These are phyloP conservation scores for Drosophila pallidifrons DNA, from an alignment of 1,140 invertebrate species.

Conservation along the genomic window DNA sequence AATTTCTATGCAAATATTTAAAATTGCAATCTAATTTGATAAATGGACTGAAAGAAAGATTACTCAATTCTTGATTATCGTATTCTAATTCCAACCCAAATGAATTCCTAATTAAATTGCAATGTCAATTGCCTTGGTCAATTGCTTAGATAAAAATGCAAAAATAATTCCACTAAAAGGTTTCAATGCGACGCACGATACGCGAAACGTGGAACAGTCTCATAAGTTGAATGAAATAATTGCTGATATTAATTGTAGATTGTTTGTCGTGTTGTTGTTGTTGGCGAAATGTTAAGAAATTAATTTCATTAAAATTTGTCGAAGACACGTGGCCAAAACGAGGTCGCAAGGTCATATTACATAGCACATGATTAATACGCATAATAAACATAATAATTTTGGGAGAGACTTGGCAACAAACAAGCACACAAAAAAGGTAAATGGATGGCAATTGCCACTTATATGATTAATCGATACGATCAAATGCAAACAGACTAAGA, in stretches of 20 bases:
- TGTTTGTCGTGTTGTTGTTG: neutral
- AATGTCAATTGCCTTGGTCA: neutral
- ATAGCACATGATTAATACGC: constrained; percentile 33
- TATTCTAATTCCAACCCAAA: neutral
- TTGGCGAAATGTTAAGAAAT: constrained; percentile 8
- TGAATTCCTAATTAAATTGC: neutral
- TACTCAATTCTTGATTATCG: no score
- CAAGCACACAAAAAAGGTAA: constrained; percentile 2
- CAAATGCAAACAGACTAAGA: constrained; percentile 31
- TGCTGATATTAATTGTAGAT: neutral
- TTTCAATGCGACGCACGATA: neutral
- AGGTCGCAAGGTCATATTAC: neutral
- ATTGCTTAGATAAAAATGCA: neutral
- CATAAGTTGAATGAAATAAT: neutral
- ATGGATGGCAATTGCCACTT: constrained; percentile 40
- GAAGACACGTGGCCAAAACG: neutral
- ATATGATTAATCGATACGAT: constrained; percentile 54
- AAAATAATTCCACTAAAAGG: neutral
- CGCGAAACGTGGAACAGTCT: neutral
- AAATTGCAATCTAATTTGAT: no score
- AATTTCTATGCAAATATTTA: no score
- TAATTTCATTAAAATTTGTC: neutral
- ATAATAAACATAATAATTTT: constrained; percentile 25
- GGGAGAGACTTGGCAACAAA: neutral
- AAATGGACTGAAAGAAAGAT: no score